Evolutionary conservation across 2,797 vertebrate genomes (phyloP).

Genomic region (Austrolebias charrua): DNA sequence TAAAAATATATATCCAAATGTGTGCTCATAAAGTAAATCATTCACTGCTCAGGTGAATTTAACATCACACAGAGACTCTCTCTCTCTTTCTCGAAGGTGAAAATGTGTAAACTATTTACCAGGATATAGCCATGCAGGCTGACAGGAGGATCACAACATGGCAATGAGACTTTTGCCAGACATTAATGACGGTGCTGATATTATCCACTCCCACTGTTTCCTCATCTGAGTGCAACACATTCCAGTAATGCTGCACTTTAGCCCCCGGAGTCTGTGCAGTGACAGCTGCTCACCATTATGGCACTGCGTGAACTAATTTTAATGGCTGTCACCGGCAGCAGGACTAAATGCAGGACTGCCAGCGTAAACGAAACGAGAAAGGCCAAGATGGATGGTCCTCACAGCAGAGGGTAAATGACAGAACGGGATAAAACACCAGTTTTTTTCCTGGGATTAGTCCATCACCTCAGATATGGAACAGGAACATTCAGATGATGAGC

Average conservation of each 20-base stretch:
- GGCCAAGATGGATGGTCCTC: constrained; percentile 59
- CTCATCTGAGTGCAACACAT: constrained; percentile 51
- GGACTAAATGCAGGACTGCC: constrained; percentile 64
- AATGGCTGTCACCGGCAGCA: constrained; percentile 70
- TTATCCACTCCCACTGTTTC: constrained; percentile 38
- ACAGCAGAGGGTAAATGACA: constrained; percentile 58
- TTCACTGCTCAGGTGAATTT: constrained; percentile 21
- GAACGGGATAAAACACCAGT: constrained; percentile 35
- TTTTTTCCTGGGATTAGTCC: constrained; percentile 34
- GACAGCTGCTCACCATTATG: constrained; percentile 79
- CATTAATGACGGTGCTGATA: constrained; percentile 39
- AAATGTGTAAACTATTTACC: constrained; percentile 2
- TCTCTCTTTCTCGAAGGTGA: background rate
- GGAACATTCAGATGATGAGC: constrained; percentile 11
- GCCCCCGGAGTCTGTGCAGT: constrained; percentile 58
- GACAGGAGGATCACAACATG: constrained; percentile 22
- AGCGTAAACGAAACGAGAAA: constrained; percentile 62
- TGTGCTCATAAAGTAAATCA: constrained; percentile 31
- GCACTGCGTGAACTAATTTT: constrained; percentile 75
- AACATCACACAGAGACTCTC: constrained; percentile 5
- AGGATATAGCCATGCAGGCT: background rate
- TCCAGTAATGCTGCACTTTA: constrained; percentile 73
- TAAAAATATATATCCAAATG: constrained; percentile 33
- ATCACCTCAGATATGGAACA: constrained; percentile 45
- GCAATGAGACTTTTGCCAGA: constrained; percentile 41